Percentiles rank a stretch among this genome's conserved stretches.
These are phyloP conservation scores for Gymnocypris eckloni DNA, from an alignment of 2,797 vertebrate genomes.

Conservation along the genomic window DNA sequence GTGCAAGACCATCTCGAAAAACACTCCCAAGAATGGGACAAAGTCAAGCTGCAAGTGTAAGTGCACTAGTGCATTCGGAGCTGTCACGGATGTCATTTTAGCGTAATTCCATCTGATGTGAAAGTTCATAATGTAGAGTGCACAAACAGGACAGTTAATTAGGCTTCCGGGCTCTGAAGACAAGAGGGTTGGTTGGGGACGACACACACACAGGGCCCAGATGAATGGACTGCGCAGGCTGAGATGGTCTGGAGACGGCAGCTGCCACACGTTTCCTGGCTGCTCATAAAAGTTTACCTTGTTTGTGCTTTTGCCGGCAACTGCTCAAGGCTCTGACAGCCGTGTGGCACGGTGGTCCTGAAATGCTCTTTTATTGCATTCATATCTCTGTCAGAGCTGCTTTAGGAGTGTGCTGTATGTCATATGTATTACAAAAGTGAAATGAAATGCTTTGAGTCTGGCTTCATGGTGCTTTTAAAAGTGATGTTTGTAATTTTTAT, in stretches of 20 bases:
- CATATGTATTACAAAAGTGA: constrained; percentile 29
- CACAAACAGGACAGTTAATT: constrained; percentile 22
- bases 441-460: constrained; percentile 24
- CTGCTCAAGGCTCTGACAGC: constrained; percentile 43
- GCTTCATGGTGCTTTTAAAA: neutral
- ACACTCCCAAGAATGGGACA: constrained; percentile 7
- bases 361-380: constrained; percentile 55
- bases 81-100: constrained; percentile 26
- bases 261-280: constrained; percentile 36
- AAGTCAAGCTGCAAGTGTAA: constrained; percentile 33
- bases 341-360: constrained; percentile 35
- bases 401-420: constrained; percentile 32
- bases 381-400: constrained; percentile 42
- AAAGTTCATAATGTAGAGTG: constrained; percentile 49
- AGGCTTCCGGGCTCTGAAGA: constrained; percentile 5
- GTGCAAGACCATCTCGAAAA: neutral
- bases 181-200: constrained; percentile 15
- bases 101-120: constrained; percentile 45
- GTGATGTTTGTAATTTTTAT: neutral
- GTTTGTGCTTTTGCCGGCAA: constrained; percentile 30
- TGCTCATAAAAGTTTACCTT: constrained; percentile 50
- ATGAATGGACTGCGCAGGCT: constrained; percentile 32
- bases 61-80: constrained; percentile 6
- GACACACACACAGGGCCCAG: constrained; percentile 4
- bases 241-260: constrained; percentile 23